Evolutionary conservation across 2,888 invertebrate species (phyloP).

Genomic region (Coecobrya sp.): DNA sequence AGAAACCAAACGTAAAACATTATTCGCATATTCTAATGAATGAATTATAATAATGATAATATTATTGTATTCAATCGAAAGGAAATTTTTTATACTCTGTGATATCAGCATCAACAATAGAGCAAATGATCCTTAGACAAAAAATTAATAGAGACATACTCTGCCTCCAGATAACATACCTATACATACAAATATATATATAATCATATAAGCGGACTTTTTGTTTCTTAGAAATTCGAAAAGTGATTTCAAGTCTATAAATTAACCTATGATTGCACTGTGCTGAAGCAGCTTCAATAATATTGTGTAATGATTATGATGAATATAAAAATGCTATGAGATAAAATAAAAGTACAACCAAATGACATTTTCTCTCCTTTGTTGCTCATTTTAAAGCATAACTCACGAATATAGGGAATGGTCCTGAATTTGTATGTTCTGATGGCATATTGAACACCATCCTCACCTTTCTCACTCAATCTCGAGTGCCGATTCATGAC

Average conservation of each 20-base stretch:
- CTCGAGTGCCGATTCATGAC: background rate
- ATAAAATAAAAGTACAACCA: no score
- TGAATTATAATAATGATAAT: background rate
- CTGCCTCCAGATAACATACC: background rate
- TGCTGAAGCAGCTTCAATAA: background rate
- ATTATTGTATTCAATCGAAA: conserved; percentile 24
- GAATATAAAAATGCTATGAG: background rate
- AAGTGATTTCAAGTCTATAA: background rate
- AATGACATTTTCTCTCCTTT: no score
- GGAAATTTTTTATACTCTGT: conserved; percentile 49
- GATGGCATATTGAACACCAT: no score
- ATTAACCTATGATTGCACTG: background rate
- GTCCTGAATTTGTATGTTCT: no score
- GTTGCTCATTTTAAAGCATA: no score
- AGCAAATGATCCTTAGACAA: background rate
- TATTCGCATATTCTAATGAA: conserved; percentile 9
- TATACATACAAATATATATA: background rate
- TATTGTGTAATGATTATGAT: conserved; percentile 3
- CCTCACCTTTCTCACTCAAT: background rate
- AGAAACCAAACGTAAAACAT: background rate
- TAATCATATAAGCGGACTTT: background rate
- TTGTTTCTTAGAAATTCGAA: background rate
- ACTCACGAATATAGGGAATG: background rate
- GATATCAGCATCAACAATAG: conserved; percentile 55
- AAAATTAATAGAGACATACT: background rate